phyloP scores from a whole-genome alignment of 2,888 invertebrate genomes.

The Acanthosepion esculentum region DNA sequence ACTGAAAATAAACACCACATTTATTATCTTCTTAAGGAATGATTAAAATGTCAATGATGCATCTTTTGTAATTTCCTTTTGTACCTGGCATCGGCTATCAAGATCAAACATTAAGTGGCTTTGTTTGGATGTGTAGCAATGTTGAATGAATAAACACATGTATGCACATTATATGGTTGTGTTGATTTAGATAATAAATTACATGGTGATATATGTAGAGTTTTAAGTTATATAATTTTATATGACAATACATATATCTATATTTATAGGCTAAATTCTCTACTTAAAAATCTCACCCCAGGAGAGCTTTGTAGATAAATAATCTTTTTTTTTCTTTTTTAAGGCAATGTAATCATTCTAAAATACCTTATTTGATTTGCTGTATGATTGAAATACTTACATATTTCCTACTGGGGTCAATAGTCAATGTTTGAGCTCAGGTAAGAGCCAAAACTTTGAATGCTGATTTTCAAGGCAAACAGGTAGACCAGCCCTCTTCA shows the following conservation, averaged over 20 bases:
- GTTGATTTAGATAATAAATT: background rate
- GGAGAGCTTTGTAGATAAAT: no score
- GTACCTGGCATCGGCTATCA: background rate
- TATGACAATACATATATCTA: background rate
- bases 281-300: no score
- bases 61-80: background rate
- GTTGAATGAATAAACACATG: background rate
- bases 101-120: background rate
- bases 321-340: no score
- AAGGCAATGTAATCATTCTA: no score
- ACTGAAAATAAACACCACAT: background rate
- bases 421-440: no score
- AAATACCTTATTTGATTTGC: no score
- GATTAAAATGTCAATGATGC: background rate
- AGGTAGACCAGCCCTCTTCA: no score
- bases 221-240: background rate
- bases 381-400: no score
- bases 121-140: background rate
- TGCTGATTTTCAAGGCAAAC: no score
- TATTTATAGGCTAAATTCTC: background rate
- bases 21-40: background rate
- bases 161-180: background rate
- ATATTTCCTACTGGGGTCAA: no score
- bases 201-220: background rate
- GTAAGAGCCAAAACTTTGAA: no score